These are phyloP conservation scores for Leucoraja erinaceus DNA, from an alignment of 2,113 vertebrate genomes.

Conservation along the genomic window DNA sequence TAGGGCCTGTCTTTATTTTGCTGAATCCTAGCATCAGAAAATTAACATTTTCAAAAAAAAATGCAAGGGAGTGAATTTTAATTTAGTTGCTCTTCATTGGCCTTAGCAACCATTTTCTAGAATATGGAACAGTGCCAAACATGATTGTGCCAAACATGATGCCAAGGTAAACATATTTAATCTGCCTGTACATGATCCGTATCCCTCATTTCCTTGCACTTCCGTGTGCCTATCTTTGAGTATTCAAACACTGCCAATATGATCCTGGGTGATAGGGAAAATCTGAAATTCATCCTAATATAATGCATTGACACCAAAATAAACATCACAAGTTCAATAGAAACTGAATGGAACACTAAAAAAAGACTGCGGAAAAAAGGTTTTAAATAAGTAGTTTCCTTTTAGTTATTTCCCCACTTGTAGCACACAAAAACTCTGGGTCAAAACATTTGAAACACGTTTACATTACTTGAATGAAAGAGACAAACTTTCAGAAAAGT, in stretches of 20 bases:
- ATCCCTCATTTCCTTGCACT: too few relatives aligned
- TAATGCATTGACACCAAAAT: background rate
- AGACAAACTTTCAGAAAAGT: background rate
- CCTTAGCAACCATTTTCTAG: background rate
- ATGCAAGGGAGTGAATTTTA: background rate
- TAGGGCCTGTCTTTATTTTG: background rate
- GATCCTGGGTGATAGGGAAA: background rate
- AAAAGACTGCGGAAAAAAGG: background rate
- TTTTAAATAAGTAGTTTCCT: background rate
- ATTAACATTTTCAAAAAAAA: background rate
- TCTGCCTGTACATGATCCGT: too few relatives aligned
- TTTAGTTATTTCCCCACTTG: background rate
- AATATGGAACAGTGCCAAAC: too few relatives aligned
- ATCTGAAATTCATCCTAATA: background rate
- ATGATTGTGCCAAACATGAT: too few relatives aligned
- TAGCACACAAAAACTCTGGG: background rate
- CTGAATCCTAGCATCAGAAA: background rate
- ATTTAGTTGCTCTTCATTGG: background rate
- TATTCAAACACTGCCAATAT: background rate
- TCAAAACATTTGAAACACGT: background rate
- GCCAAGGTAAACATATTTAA: too few relatives aligned
- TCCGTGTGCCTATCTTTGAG: too few relatives aligned
- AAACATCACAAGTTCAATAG: background rate
- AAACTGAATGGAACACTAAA: background rate
- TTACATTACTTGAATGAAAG: too few relatives aligned